These are phyloP conservation scores for Galerucella calmariensis DNA, from an alignment of 2,888 invertebrate genomes.

Conservation along the genomic window DNA sequence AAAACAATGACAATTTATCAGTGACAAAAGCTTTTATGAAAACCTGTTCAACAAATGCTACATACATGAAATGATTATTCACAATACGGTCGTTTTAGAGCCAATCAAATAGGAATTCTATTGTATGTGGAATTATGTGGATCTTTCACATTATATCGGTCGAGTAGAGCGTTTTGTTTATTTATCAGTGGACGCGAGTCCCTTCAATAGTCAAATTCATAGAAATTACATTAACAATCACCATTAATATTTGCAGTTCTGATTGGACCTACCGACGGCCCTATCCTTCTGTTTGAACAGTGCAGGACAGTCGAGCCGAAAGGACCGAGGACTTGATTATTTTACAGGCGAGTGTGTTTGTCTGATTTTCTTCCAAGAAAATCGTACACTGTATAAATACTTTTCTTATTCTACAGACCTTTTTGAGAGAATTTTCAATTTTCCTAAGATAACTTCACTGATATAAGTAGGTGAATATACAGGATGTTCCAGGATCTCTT, in stretches of 20 bases:
- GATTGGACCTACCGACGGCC: conserved; percentile 54
- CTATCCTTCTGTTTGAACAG: conserved; percentile 40
- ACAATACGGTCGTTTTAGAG: conserved; percentile 43
- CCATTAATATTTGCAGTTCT: conserved; percentile 64
- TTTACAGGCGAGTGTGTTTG: neutral
- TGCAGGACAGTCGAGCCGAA: conserved; percentile 25
- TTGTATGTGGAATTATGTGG: conserved; percentile 58
- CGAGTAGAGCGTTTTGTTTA: conserved; percentile 56
- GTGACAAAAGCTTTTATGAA: conserved; percentile 30
- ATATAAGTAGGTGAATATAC: no score
- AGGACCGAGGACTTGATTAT: conserved; percentile 23
- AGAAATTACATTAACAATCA: conserved; percentile 66
- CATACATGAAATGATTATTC: conserved; percentile 41
- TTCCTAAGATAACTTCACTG: neutral
- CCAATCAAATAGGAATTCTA: conserved; percentile 52
- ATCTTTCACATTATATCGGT: conserved; percentile 62
- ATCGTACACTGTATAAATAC: neutral
- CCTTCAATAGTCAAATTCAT: conserved; percentile 63
- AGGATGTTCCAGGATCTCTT: no score
- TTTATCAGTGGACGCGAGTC: conserved; percentile 56
- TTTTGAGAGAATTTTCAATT: neutral
- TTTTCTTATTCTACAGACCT: neutral
- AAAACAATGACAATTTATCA: conserved; percentile 15
- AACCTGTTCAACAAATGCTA: conserved; percentile 28
- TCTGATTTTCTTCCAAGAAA: conserved; percentile 19